Percentiles rank a stretch among this genome's conserved stretches.
Evolutionary conservation across 2,888 invertebrate species (phyloP).

Genomic region (Odontothrips loti): DNA sequence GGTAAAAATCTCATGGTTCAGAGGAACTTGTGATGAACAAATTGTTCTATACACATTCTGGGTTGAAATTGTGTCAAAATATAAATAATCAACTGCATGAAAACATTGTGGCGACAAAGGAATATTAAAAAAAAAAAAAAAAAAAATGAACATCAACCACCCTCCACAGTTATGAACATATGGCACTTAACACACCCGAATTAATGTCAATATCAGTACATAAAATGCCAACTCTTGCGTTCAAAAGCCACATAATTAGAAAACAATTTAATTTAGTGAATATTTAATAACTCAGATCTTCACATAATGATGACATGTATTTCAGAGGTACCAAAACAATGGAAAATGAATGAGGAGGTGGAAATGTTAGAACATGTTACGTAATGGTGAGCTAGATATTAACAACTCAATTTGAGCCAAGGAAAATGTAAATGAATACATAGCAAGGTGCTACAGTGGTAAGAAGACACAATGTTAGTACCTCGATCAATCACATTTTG

Average conservation of each 20-base stretch:
- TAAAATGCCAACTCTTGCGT: background rate
- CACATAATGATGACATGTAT: background rate
- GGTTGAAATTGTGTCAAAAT: conserved; percentile 7
- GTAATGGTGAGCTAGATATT: conserved; percentile 23
- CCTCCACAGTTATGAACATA: conserved; percentile 9
- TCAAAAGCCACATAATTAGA: background rate
- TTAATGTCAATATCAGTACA: conserved; percentile 8
- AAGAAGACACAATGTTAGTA: conserved; percentile 20
- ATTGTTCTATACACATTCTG: background rate
- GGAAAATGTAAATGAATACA: conserved; percentile 21
- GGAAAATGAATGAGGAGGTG: background rate
- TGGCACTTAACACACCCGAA: conserved; percentile 15
- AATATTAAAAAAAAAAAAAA: no score
- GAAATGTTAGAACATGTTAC: conserved; percentile 20
- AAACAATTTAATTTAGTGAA: background rate
- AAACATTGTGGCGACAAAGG: background rate
- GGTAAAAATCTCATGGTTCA: background rate
- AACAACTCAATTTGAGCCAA: conserved; percentile 25
- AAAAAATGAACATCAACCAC: background rate
- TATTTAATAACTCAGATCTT: background rate
- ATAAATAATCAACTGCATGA: conserved; percentile 9
- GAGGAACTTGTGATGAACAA: conserved; percentile 12
- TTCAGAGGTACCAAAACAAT: background rate
- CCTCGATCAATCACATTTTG: conserved; percentile 14
- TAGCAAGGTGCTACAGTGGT: conserved; percentile 22